Conservation (phyloP, 2,888 invertebrate species). For the Dastarcus helophoroides region DNA sequence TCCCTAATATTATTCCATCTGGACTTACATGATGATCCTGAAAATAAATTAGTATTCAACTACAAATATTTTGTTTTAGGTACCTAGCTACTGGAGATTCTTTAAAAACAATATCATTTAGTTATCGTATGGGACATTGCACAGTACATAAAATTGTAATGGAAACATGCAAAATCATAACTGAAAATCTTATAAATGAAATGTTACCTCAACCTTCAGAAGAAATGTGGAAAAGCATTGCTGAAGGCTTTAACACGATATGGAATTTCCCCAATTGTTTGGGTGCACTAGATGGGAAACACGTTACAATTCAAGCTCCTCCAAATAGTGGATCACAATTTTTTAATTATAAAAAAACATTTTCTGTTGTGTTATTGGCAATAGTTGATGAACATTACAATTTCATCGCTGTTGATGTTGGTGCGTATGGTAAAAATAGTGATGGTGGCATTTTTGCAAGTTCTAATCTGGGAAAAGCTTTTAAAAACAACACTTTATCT, state of each 20-base stretch:
- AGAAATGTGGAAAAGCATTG: conserved; percentile 12
- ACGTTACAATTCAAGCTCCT: conserved; percentile 17
- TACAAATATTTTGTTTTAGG: conserved; percentile 15
- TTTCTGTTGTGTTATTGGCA: conserved; percentile 20
- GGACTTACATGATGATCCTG: conserved; percentile 7
- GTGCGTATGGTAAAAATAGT: conserved; percentile 21
- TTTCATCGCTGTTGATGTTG: conserved; percentile 23
- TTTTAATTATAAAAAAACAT: conserved; percentile 18
- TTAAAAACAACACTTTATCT: neutral
- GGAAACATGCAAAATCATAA: conserved; percentile 11
- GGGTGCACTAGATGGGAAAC: conserved; percentile 21
- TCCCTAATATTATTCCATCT: conserved; percentile 15
- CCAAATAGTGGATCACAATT: conserved; percentile 16
- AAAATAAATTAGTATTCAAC: conserved; percentile 1
- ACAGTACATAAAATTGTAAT: conserved; percentile 18
- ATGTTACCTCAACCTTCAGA: conserved; percentile 12
- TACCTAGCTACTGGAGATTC: conserved; percentile 20
- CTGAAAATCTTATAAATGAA: conserved; percentile 11
- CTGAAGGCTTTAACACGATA: conserved; percentile 10
- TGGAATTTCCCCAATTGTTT: conserved; percentile 20
- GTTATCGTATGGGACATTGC: conserved; percentile 18
- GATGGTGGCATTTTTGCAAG: conserved; percentile 21
- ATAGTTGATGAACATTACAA: conserved; percentile 21
- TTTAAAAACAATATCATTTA: conserved; percentile 20
- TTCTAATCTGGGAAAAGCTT: conserved; percentile 15